Conservation (phyloP, 2,888 invertebrate species). For the Harpalus rufipes region DNA sequence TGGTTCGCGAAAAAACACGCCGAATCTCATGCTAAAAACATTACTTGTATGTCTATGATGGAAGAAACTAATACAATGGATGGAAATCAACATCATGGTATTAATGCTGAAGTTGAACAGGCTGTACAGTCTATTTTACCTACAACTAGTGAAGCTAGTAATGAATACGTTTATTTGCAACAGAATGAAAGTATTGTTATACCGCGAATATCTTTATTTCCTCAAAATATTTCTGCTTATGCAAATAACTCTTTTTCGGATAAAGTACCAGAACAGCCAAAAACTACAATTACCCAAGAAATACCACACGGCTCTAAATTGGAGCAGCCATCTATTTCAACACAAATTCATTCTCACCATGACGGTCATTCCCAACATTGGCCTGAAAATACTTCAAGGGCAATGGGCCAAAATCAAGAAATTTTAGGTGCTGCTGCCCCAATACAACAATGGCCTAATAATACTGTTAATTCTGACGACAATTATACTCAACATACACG, state of each 20-base stretch:
- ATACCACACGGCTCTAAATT: not conserved
- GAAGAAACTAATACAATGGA: constrained; percentile 48
- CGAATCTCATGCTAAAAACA: not conserved
- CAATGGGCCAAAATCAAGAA: not conserved
- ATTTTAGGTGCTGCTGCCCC: constrained; percentile 19
- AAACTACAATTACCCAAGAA: not conserved
- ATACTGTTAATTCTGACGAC: constrained; percentile 48
- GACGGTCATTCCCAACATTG: constrained; percentile 5
- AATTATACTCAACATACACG: constrained; percentile 45
- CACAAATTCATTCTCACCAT: not conserved
- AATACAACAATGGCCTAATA: constrained; percentile 56
- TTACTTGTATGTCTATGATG: constrained; percentile 34
- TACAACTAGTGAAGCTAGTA: not conserved
- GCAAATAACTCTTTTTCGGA: not conserved
- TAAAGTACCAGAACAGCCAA: constrained; percentile 16
- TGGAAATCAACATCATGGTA: constrained; percentile 31
- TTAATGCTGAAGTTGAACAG: constrained; percentile 70
- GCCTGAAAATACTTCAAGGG: not conserved
- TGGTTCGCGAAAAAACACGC: constrained; percentile 52
- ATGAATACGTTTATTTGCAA: not conserved
- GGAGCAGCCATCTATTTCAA: not conserved
- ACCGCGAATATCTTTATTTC: constrained; percentile 10
- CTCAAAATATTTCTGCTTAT: constrained; percentile 33
- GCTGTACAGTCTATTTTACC: constrained; percentile 70
- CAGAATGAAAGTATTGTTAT: constrained; percentile 3